A percentile compares a stretch with the other conserved stretches of the same genome.
These are phyloP conservation scores for Trissolcus basalis DNA, from an alignment of 1,140 invertebrate species.

Conservation along the genomic window DNA sequence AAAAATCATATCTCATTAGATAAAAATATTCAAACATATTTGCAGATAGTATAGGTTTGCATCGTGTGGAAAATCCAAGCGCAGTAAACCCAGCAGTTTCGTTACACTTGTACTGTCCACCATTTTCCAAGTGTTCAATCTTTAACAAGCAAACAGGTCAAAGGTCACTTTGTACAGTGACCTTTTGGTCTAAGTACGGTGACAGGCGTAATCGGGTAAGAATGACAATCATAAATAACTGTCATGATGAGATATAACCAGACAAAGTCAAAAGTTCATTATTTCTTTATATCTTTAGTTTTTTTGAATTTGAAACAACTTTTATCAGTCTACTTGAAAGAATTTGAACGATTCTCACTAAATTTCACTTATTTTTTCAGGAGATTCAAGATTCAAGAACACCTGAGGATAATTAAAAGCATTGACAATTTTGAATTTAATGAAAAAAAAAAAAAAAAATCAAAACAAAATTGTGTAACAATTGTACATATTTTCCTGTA, in stretches of 20 bases:
- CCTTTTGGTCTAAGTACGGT: constrained; percentile 94
- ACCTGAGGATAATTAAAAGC: constrained; percentile 72
- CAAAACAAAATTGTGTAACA: too few species aligned
- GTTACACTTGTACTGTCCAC: constrained; percentile 97
- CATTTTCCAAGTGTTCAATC: constrained; percentile 90
- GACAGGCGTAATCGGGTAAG: constrained; percentile 78
- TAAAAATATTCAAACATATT: too few species aligned
- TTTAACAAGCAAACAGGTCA: constrained; percentile 95
- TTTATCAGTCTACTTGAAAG: too few species aligned
- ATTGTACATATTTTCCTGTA: too few species aligned
- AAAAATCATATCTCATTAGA: too few species aligned
- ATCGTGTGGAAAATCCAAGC: constrained; percentile 96
- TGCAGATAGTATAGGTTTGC: constrained; percentile 93
- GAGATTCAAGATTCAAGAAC: constrained; percentile 71
- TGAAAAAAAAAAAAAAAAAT: too few species aligned
- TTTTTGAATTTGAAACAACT: too few species aligned
- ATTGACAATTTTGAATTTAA: neutral
- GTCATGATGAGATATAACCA: too few species aligned
- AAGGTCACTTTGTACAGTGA: constrained; percentile 81
- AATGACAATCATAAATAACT: constrained; percentile 1
- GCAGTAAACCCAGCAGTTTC: constrained; percentile 91
- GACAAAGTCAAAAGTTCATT: too few species aligned
- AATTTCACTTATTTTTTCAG: constrained; percentile 48
- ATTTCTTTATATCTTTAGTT: too few species aligned
- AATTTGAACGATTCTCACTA: too few species aligned